These are phyloP conservation scores for Drosophila atripex DNA, from an alignment of 2,888 invertebrate genomes.

Conservation along the genomic window DNA sequence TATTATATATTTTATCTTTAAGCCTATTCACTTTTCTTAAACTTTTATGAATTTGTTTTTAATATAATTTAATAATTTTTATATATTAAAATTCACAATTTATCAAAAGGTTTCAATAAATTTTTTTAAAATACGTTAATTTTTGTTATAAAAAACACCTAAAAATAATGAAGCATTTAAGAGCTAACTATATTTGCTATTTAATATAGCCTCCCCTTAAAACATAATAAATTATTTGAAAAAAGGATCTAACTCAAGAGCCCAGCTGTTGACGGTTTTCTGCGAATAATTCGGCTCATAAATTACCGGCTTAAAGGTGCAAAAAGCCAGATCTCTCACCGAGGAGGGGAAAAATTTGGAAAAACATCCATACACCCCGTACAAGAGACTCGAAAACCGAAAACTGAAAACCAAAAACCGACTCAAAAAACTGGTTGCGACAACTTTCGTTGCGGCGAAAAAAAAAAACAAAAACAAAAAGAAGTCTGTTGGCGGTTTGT, in stretches of 20 bases:
- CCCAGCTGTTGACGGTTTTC: neutral
- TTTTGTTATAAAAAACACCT: too few species aligned
- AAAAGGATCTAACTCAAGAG: neutral
- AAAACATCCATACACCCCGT: neutral
- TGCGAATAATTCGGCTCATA: slow-evolving; percentile 11
- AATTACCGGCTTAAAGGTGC: slow-evolving; percentile 30
- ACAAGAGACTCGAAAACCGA: neutral
- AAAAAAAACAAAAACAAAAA: slow-evolving; percentile 18
- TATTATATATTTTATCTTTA: too few species aligned
- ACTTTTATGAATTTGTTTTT: too few species aligned
- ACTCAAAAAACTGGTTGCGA: slow-evolving; percentile 60
- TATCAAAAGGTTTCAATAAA: too few species aligned
- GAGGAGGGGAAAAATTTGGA: neutral
- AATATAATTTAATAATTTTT: too few species aligned
- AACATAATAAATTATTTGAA: neutral
- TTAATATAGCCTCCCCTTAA: too few species aligned
- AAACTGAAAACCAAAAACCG: slow-evolving; percentile 6
- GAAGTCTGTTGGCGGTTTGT: slow-evolving; percentile 31
- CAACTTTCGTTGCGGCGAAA: slow-evolving; percentile 69
- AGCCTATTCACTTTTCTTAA: too few species aligned
- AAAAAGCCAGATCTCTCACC: neutral
- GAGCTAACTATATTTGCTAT: too few species aligned
- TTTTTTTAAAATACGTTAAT: too few species aligned
- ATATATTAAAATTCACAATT: too few species aligned
- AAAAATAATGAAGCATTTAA: too few species aligned